These are phyloP conservation scores for Dromius quadrimaculatus DNA, from an alignment of 2,888 invertebrate species.

Conservation along the genomic window DNA sequence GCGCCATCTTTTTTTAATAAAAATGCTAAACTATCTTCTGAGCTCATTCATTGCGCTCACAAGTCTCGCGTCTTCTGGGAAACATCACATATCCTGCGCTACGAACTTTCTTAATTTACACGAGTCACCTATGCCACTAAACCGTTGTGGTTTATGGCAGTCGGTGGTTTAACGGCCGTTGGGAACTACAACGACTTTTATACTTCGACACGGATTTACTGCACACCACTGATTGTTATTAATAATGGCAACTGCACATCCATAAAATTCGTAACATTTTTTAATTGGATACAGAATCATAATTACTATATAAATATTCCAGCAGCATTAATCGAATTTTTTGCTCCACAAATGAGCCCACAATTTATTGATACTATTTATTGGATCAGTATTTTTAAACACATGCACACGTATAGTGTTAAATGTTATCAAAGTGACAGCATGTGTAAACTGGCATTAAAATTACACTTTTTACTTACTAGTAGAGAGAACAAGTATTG, in stretches of 20 bases:
- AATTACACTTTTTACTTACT: too few species aligned
- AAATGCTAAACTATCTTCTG: not conserved
- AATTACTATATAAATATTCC: slow-evolving; percentile 14
- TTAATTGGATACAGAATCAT: slow-evolving; percentile 25
- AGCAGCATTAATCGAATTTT: too few species aligned
- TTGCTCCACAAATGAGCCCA: too few species aligned
- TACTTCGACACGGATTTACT: slow-evolving; percentile 32
- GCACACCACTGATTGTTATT: slow-evolving; percentile 38
- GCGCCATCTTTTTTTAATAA: too few species aligned
- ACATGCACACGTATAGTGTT: too few species aligned
- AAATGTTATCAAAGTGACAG: too few species aligned
- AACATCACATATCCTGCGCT: slow-evolving; percentile 2
- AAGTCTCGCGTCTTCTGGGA: slow-evolving; percentile 54
- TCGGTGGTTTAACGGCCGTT: slow-evolving; percentile 39
- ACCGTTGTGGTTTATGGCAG: slow-evolving; percentile 42
- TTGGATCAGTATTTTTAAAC: too few species aligned
- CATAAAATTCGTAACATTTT: slow-evolving; percentile 32
- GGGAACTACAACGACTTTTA: slow-evolving; percentile 48
- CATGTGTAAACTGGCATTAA: too few species aligned
- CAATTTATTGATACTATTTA: too few species aligned
- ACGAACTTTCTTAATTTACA: slow-evolving; percentile 50
- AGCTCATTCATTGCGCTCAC: too few species aligned
- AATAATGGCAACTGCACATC: slow-evolving; percentile 21
- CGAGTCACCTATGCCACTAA: slow-evolving; percentile 44
- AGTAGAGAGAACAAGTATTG: too few species aligned